A percentile compares a stretch with the other conserved stretches of the same genome.
phyloP scores from a whole-genome alignment of 2,113 vertebrate species.

The Uropsilus gracilis region DNA sequence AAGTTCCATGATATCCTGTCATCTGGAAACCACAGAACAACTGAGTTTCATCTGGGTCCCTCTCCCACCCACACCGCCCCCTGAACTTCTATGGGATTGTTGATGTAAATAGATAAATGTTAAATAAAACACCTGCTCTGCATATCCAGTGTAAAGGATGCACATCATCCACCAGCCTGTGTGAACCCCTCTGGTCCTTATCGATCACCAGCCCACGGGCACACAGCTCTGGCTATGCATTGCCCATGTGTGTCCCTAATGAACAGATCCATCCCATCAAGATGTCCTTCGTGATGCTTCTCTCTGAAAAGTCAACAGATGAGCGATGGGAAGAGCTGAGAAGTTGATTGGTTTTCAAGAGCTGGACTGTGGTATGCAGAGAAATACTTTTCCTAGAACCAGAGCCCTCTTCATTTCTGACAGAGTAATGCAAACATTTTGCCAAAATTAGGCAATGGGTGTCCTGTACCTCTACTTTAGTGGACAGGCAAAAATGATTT shows the following conservation, averaged over 20 bases:
- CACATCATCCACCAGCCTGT: neutral
- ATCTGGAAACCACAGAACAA: neutral
- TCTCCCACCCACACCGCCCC: neutral
- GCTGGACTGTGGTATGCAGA: neutral
- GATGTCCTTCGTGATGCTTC: neutral
- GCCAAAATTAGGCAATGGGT: neutral
- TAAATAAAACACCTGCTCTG: neutral
- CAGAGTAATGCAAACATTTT: neutral
- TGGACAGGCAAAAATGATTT: neutral
- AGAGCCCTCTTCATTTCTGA: neutral
- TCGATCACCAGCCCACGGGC: neutral
- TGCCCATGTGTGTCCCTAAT: neutral
- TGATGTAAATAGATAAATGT: neutral
- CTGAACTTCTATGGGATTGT: neutral
- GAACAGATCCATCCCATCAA: neutral
- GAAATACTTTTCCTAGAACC: slow-evolving; percentile 19
- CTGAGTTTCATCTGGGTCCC: neutral
- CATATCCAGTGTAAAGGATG: neutral
- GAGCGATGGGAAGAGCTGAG: neutral
- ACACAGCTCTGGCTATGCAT: neutral
- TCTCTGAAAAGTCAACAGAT: slow-evolving; percentile 14
- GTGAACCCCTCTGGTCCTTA: neutral
- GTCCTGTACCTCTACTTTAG: neutral
- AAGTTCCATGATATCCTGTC: neutral
- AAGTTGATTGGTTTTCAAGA: neutral